These are phyloP conservation scores for Lacerta agilis DNA, from an alignment of 2,797 vertebrate species.

Conservation along the genomic window DNA sequence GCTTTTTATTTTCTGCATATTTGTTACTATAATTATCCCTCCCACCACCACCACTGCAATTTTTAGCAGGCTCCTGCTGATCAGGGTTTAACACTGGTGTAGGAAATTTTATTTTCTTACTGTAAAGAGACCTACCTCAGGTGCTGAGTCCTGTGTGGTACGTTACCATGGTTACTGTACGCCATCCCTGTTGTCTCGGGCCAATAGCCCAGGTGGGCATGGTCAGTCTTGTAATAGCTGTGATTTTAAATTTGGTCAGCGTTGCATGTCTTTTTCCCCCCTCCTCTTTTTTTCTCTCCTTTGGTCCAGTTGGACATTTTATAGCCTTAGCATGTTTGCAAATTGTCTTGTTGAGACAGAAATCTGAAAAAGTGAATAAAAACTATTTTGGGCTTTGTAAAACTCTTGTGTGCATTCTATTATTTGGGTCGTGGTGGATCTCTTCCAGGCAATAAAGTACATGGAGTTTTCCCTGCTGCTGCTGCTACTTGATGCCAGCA, in stretches of 20 bases:
- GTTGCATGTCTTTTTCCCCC: slow-evolving; percentile 73
- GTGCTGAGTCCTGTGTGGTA: slow-evolving; percentile 77
- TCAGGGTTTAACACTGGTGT: slow-evolving; percentile 79
- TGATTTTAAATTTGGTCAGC: slow-evolving; percentile 76
- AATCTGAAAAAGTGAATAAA: slow-evolving; percentile 81
- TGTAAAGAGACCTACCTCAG: slow-evolving; percentile 84
- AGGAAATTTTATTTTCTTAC: slow-evolving; percentile 75
- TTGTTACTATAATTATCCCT: slow-evolving; percentile 54
- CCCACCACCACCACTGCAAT: slow-evolving; percentile 52
- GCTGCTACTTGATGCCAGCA: not conserved
- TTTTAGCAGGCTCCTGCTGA: slow-evolving; percentile 72
- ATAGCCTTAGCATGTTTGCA: slow-evolving; percentile 91
- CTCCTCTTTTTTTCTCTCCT: not conserved
- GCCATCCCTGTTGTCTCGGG: slow-evolving; percentile 62
- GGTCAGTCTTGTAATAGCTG: slow-evolving; percentile 67
- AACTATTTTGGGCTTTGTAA: slow-evolving; percentile 89
- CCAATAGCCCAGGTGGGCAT: slow-evolving; percentile 70
- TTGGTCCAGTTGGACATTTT: slow-evolving; percentile 81
- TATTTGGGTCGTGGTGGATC: slow-evolving; percentile 49
- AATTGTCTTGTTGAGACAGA: slow-evolving; percentile 83
- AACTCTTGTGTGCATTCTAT: slow-evolving; percentile 58
- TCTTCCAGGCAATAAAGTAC: not conserved
- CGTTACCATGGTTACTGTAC: slow-evolving; percentile 67
- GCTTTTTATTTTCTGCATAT: slow-evolving; percentile 63
- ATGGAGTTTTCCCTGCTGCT: not conserved